phyloP scores from a whole-genome alignment of 2,797 vertebrate genomes.

The Octomys mimax region DNA sequence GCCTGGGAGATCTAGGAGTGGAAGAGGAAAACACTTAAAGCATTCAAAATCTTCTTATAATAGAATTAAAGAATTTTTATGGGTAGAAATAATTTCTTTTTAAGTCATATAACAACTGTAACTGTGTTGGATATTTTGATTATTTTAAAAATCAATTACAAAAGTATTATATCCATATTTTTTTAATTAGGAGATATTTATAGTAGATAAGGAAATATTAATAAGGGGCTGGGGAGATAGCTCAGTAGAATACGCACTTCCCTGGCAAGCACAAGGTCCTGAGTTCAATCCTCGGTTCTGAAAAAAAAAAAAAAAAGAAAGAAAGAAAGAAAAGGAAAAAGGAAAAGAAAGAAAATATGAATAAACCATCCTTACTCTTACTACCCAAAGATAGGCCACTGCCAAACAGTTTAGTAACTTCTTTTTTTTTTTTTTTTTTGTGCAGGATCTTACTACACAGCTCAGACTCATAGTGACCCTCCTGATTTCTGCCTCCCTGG shows the following conservation, averaged over 20 bases:
- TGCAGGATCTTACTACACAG: no score
- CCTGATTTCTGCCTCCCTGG: no score
- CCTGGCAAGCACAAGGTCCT: no score
- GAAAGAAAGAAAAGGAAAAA: background rate
- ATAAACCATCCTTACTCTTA: background rate
- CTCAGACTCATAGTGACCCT: no score
- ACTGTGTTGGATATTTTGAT: constrained; percentile 14
- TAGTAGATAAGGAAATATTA: constrained; percentile 23
- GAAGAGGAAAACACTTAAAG: background rate
- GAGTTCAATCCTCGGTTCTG: no score
- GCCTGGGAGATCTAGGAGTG: background rate
- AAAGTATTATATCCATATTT: constrained; percentile 48
- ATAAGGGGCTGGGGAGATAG: background rate
- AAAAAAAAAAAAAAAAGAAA: no score
- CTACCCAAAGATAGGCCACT: background rate
- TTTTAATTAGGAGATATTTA: constrained; percentile 54
- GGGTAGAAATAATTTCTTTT: constrained; percentile 56
- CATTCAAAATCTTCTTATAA: constrained; percentile 15
- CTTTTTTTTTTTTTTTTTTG: background rate
- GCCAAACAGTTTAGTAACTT: background rate
- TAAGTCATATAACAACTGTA: constrained; percentile 43
- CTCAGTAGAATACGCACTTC: no score
- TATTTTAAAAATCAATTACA: constrained; percentile 62
- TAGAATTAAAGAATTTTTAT: constrained; percentile 62
- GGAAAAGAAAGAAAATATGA: background rate